phyloP scores from a whole-genome alignment of 2,888 invertebrate species.

The Erebia epiphron region DNA sequence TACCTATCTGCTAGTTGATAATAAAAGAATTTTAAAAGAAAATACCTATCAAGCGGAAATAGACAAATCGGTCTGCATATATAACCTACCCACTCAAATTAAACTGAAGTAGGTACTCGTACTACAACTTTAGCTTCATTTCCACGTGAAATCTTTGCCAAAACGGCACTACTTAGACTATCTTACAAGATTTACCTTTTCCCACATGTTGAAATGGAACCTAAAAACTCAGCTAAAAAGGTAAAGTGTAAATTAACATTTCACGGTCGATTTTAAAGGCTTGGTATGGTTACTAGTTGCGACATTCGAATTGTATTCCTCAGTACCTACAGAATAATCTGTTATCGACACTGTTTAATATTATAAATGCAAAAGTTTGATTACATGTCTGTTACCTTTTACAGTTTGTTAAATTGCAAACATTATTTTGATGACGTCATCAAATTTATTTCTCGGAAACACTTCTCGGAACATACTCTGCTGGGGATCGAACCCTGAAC shows the following conservation, averaged over 20 bases:
- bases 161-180: background rate
- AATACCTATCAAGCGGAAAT: background rate
- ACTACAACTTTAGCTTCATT: background rate
- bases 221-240: background rate
- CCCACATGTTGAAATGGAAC: slow-evolving; percentile 1
- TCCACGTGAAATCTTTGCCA: background rate
- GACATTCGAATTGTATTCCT: background rate
- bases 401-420: too few species aligned
- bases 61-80: background rate
- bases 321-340: background rate
- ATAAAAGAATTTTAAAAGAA: background rate
- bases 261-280: background rate
- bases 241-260: background rate
- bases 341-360: too few species aligned
- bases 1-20: too few species aligned
- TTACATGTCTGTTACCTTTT: too few species aligned
- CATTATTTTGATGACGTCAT: too few species aligned
- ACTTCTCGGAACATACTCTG: too few species aligned
- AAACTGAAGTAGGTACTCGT: background rate
- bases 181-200: slow-evolving; percentile 4
- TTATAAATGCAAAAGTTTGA: too few species aligned
- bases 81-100: background rate
- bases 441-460: too few species aligned
- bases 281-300: background rate
- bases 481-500: too few species aligned